phyloP scores from a whole-genome alignment of 2,113 vertebrate genomes.

The Tragelaphus imberbis region DNA sequence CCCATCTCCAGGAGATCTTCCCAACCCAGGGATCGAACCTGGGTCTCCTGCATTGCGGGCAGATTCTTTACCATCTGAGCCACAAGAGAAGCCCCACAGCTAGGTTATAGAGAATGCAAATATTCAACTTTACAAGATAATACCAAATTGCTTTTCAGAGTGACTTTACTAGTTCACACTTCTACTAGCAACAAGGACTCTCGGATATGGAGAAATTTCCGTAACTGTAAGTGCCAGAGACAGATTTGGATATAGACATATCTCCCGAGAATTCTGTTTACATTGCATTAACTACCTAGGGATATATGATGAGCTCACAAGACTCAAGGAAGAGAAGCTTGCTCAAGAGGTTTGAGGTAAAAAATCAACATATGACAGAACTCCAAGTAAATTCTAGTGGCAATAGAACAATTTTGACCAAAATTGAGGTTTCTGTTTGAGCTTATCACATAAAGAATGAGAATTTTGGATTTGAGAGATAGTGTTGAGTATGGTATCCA shows the following conservation, averaged over 20 bases:
- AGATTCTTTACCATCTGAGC: neutral
- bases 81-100: neutral
- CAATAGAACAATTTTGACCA: neutral
- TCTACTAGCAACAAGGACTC: neutral
- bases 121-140: neutral
- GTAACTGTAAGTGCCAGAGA: neutral
- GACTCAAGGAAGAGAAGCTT: neutral
- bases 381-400: neutral
- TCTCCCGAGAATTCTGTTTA: neutral
- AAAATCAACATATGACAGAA: neutral
- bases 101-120: neutral
- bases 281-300: neutral
- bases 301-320: neutral
- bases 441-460: neutral
- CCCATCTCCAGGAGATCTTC: neutral
- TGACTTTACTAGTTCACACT: neutral
- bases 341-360: neutral
- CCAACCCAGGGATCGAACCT: neutral
- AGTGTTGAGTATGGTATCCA: neutral
- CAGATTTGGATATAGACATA: neutral
- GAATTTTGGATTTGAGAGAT: neutral
- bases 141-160: neutral
- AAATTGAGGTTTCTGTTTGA: neutral
- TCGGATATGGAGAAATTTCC: neutral
- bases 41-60: neutral